Evolutionary conservation across 1,140 invertebrate species (phyloP).

Genomic region (Heliconius melpomene): DNA sequence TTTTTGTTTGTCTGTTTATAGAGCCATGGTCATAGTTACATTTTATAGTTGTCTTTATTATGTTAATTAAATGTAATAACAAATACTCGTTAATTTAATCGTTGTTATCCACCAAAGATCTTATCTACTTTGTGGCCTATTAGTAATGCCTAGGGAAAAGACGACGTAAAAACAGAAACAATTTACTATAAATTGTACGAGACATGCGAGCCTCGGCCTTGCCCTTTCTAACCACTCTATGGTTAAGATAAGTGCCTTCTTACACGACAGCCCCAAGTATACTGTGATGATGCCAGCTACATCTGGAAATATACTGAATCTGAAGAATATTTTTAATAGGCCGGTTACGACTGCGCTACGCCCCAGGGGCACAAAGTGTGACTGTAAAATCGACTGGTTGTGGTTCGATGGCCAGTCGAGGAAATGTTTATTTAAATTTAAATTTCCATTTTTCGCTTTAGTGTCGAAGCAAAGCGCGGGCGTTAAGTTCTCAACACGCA

Average conservation of each 20-base stretch:
- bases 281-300: conserved; percentile 22
- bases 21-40: background rate
- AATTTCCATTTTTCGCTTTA: too few relatives aligned
- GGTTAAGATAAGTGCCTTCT: conserved; percentile 54
- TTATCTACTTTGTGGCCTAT: background rate
- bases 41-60: background rate
- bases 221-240: conserved; percentile 57
- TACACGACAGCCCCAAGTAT: conserved; percentile 44
- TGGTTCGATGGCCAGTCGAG: too few relatives aligned
- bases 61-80: background rate
- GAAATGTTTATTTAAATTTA: too few relatives aligned
- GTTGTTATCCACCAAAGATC: background rate
- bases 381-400: too few relatives aligned
- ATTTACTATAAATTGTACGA: conserved; percentile 54
- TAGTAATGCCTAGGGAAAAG: conserved; percentile 19
- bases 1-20: too few relatives aligned
- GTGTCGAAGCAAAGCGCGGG: too few relatives aligned
- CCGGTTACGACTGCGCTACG: too few relatives aligned
- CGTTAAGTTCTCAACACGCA: too few relatives aligned
- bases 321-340: too few relatives aligned
- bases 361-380: too few relatives aligned
- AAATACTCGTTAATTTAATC: background rate
- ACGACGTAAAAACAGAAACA: conserved; percentile 49
- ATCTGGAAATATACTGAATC: background rate
- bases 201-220: conserved; percentile 64